Evolutionary conservation across 2,888 invertebrate species (phyloP).

Genomic region (Hypomecis atomaria): DNA sequence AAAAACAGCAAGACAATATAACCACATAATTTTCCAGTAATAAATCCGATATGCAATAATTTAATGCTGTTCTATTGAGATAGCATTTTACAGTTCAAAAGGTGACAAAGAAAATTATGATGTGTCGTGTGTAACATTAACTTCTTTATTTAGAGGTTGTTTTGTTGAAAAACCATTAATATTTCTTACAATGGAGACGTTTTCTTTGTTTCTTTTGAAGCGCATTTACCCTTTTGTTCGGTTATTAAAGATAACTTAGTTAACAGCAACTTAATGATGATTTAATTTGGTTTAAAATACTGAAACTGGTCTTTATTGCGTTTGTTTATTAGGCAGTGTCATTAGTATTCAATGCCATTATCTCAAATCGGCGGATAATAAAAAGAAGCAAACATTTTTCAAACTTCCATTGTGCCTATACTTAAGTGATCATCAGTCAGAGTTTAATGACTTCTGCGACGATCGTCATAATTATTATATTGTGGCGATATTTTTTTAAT

Average conservation of each 20-base stretch:
- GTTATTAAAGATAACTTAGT: no score
- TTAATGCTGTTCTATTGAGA: no score
- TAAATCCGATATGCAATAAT: no score
- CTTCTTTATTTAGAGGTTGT: constrained; percentile 2
- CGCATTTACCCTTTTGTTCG: constrained; percentile 17
- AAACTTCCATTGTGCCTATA: not conserved
- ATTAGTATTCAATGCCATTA: not conserved
- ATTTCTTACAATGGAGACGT: constrained; percentile 20
- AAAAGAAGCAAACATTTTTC: not conserved
- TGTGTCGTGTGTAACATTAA: not conserved
- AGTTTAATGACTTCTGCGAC: constrained; percentile 13
- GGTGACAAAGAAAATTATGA: not conserved
- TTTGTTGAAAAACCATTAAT: constrained; percentile 10
- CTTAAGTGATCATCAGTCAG: not conserved
- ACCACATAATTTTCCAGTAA: no score
- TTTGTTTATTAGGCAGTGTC: not conserved
- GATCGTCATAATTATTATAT: constrained; percentile 3
- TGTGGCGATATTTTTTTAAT: not conserved
- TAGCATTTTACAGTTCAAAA: no score
- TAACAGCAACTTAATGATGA: not conserved
- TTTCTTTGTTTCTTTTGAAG: constrained; percentile 14
- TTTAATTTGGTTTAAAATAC: not conserved
- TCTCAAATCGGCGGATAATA: not conserved
- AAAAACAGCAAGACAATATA: no score
- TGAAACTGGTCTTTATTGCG: not conserved